Evolutionary conservation across 2,888 invertebrate species (phyloP).

Genomic region (Thysanoteuthis rhombus): DNA sequence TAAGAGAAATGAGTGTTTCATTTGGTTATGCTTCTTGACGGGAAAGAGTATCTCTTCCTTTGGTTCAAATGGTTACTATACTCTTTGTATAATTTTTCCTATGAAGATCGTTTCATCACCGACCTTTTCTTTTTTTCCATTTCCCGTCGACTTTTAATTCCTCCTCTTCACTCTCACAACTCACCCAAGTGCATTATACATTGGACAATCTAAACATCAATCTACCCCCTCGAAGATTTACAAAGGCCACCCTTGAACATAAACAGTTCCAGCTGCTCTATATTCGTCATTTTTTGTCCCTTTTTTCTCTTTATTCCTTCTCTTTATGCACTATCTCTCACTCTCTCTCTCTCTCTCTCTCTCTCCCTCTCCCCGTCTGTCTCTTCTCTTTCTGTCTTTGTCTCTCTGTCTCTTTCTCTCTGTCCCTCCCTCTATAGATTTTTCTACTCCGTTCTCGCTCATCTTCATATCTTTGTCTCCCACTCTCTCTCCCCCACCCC

Average conservation of each 20-base stretch:
- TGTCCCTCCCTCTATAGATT: no score
- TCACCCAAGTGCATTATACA: background rate
- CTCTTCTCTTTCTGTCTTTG: background rate
- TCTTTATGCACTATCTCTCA: background rate
- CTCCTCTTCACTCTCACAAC: background rate
- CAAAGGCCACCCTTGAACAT: background rate
- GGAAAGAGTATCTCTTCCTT: background rate
- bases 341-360: background rate
- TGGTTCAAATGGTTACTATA: background rate
- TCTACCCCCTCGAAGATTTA: background rate
- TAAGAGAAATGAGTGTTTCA: background rate
- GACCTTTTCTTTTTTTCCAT: background rate
- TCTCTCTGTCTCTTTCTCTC: background rate
- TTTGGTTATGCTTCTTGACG: background rate
- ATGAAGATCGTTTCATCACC: background rate
- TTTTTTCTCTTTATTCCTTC: background rate
- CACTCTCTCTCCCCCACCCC: background rate
- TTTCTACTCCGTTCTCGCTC: no score
- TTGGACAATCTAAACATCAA: background rate
- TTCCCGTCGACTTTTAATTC: background rate
- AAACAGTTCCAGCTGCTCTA: background rate
- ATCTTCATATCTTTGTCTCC: background rate
- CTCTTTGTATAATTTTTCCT: background rate
- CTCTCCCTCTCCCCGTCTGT: no score
- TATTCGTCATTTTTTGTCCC: background rate